Base-by-base conservation (phyloP, 2,113 vertebrate species). In the Centrocercus urophasianus region DNA sequence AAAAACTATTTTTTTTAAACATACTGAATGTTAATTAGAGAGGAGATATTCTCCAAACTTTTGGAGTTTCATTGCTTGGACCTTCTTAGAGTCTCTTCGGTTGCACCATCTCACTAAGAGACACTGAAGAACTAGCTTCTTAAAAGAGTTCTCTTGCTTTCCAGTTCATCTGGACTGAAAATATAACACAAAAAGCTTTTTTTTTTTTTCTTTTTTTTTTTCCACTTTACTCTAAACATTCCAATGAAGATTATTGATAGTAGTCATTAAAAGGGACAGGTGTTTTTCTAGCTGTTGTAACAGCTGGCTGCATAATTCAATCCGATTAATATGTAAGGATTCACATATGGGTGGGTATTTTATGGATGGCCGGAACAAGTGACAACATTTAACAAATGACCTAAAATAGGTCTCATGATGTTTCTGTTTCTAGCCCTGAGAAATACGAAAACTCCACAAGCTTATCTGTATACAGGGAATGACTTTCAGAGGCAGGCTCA, bases 291-390 rank as follows among this genome's bases (percentile, higher is more conserved):
- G 82, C 76, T 95, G 88, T 57, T 77, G 69, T n/a, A 95, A 88
- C 93, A 96, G 91, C 87, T 97, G 96, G 93, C 85, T 90, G 86
- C 66, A 69, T 93, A 93, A 93, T 89, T 96, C 92, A 86, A 42
- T 60, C 25, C 9, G 2, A 95, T 94, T 96, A 96, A 87, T 92
- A 96, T 87, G 74, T 95, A 95, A 91, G 71, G 57, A 90, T 90
- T 87, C 43, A 2, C 93, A 89, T 92, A 92, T 87, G 89, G 92
- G 75, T 82, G 34, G 45, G n/a, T 67, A 80, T 94, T 94, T 89
- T 93, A 93, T 94, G 92, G 79, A 91, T 93, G 88, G 43, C 36
- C 88, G 82, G 87, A 93, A 94, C 52, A 83, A 94, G 63, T 73
- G 83, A 88, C 93, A 86, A 66, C 66, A 63, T 84, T 94, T 97